phyloP scores from a whole-genome alignment of 2,888 invertebrate species.

The Melieria picta region DNA sequence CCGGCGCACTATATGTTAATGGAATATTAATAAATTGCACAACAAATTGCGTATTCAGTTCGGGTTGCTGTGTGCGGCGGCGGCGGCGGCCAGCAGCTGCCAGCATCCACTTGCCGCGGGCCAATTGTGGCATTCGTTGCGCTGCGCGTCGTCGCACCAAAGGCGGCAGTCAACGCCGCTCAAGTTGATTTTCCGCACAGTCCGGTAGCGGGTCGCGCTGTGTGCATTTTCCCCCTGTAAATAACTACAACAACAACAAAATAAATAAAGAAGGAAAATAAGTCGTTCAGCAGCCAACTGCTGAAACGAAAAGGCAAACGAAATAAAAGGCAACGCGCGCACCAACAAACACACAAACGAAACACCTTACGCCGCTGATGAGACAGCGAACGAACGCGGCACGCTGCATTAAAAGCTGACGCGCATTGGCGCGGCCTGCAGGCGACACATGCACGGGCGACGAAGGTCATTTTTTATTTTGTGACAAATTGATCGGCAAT shows the following conservation, averaged over 20 bases:
- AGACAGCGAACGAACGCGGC: neutral
- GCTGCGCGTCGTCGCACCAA: neutral
- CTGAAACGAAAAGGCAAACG: neutral
- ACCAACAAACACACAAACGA: neutral
- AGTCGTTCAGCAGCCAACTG: neutral
- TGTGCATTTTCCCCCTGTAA: neutral
- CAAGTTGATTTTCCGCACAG: no score
- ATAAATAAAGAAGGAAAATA: neutral
- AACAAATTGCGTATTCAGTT: slow-evolving; percentile 57
- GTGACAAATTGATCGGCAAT: slow-evolving; percentile 52
- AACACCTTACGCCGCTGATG: slow-evolving; percentile 11
- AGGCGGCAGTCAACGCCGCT: neutral
- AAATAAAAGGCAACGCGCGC: neutral
- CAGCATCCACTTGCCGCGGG: slow-evolving; percentile 5
- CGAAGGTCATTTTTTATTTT: slow-evolving; percentile 47
- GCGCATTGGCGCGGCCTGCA: slow-evolving; percentile 1
- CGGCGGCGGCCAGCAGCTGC: neutral
- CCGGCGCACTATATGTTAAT: slow-evolving; percentile 50
- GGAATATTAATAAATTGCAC: slow-evolving; percentile 60
- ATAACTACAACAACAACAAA: neutral
- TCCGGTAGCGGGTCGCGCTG: no score
- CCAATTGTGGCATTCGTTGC: slow-evolving; percentile 9
- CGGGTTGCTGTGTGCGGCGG: slow-evolving; percentile 45
- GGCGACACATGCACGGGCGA: neutral
- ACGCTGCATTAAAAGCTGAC: neutral